Base-by-base conservation (phyloP, 2,888 invertebrate species). In the Meghimatium bilineatum region DNA sequence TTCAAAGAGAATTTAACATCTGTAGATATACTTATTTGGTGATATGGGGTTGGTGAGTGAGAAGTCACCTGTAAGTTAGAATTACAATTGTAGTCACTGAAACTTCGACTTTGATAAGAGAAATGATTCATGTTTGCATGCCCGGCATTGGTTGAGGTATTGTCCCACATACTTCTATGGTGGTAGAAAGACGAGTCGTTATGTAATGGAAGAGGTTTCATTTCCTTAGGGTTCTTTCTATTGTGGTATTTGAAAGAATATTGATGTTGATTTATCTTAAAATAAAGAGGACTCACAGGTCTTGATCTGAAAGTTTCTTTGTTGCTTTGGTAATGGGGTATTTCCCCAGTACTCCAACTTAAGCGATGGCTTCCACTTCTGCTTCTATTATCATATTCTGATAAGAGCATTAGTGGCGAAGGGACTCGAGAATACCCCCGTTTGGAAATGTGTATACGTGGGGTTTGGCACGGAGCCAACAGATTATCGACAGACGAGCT, bases 401-500 rank as follows among this genome's bases (percentile, higher is more conserved):
- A 74, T 5, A 66, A 75, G 26, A 80, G 80, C 1, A 80, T 67
- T 44, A 67, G 81, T 29, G 71, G 78, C 26, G 76, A 69, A 3
- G 74, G 74, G 29, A 72, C 32, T n/a, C 36, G 23, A 6, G 52
- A 29, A 72, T 14, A 29, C 32, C 26, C 44, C n/a, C 75, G 71
- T 32, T 66, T 36, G 1, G 79, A 44, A 10, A 38, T 52, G n/a
- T 34, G 82, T 29, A 26, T 29, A 52, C 34, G 67, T 52, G 66
- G 77, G 0, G 74, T 12, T 10, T 36, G 38, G 26, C 44, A 38
- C n/a, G 52, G 71, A 14, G 34, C 26, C 6, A 84, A 72, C 38
- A 84, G 67, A 2, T 80, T 80, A 23, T 85, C 87, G 44, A 72
- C 60, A 8, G 88, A 88, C 12, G 88, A 88, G 79, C 80, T 86